Evolutionary conservation across 2,888 invertebrate genomes (phyloP).

Genomic region (Spodoptera littoralis): DNA sequence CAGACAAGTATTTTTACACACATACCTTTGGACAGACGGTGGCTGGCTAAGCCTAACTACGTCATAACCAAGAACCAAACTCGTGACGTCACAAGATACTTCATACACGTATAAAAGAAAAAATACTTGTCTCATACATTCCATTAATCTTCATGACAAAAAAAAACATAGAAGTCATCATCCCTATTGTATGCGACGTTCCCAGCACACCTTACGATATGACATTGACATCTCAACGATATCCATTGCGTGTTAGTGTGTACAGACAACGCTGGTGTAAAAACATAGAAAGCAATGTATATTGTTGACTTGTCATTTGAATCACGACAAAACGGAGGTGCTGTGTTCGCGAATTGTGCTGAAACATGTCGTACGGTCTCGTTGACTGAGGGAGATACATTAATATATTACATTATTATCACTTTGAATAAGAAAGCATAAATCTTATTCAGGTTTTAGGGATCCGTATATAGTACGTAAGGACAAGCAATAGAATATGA

Average conservation of each 20-base stretch:
- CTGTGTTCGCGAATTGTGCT: conserved; percentile 11
- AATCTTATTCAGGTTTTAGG: background rate
- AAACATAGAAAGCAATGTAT: background rate
- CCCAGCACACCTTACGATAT: too few species aligned
- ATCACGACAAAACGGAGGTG: conserved; percentile 4
- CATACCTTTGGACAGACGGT: too few species aligned
- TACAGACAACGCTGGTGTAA: background rate
- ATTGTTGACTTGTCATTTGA: background rate
- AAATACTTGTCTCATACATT: too few species aligned
- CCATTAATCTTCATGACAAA: too few species aligned
- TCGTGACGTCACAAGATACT: background rate
- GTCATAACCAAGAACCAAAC: background rate
- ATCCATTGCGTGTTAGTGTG: conserved; percentile 3
- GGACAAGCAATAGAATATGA: conserved; percentile 5
- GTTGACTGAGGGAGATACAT: conserved; percentile 3
- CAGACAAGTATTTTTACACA: conserved; percentile 1
- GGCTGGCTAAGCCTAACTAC: background rate
- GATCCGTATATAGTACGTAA: background rate
- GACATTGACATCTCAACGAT: background rate
- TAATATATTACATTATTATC: background rate
- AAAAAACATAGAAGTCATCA: too few species aligned
- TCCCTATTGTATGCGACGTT: too few species aligned
- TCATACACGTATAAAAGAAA: too few species aligned
- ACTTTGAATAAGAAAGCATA: background rate
- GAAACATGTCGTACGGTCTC: conserved; percentile 1